A percentile compares a stretch with the other conserved stretches of the same genome.
Conservation (phyloP, 2,888 invertebrate species). For the Candidula unifasciata region DNA sequence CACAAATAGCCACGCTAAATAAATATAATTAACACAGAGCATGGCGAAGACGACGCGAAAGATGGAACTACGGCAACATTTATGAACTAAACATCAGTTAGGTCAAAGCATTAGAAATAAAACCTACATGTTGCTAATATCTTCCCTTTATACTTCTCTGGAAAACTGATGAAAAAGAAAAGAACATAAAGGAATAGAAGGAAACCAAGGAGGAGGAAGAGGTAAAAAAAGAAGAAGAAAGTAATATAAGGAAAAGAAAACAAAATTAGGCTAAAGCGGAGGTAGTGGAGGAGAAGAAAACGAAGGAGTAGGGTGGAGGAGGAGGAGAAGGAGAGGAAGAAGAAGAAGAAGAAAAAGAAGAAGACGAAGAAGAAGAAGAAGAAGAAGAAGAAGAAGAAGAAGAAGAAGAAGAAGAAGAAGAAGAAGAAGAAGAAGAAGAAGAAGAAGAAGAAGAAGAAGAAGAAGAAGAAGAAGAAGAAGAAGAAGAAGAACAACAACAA, state of each 20-base stretch:
- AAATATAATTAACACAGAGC: no score
- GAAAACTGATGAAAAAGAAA: neutral
- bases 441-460: neutral
- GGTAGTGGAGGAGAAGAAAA: neutral
- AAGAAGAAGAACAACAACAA: neutral
- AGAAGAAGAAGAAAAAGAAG: neutral
- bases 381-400: neutral
- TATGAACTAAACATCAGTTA: no score
- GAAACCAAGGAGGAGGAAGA: conserved; percentile 16
- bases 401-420: neutral
- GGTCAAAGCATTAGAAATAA: no score
- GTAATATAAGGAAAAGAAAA: neutral
- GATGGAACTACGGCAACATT: no score
- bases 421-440: neutral
- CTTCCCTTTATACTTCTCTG: no score
- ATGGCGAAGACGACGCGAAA: no score
- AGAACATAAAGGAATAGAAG: neutral
- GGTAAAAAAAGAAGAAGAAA: neutral
- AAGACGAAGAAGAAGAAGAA: neutral
- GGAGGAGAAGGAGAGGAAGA: no score
- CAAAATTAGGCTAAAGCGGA: neutral
- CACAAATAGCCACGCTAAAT: no score
- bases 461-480: neutral
- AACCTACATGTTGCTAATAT: no score
- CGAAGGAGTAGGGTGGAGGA: neutral